Base-by-base conservation (phyloP, 92 coral and sea anemone genomes). In the Plumapathes pennacea region DNA sequence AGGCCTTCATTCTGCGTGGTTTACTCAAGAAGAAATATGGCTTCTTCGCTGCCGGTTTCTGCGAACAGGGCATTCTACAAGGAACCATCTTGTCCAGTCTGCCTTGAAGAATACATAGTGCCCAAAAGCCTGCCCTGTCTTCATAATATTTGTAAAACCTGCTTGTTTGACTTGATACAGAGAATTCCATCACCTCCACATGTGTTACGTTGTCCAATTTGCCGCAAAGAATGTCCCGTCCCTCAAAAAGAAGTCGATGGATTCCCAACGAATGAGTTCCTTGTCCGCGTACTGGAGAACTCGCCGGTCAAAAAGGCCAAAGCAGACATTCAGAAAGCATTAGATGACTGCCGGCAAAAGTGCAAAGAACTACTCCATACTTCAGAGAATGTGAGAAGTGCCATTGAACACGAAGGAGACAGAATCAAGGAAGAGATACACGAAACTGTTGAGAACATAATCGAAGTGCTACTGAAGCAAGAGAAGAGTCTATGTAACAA, bases 81-180 rank as follows among this genome's bases (percentile, higher is more conserved):
- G 19, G 94, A 85, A 22, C 71, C 41, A 4, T 56, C 24, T 7
- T 85, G 94, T 38, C 84, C 88, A 4, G 72, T 85, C 11, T 85
- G 94, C 46, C 58, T 85, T 39, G 94, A 85, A 0, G 94, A 80
- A 33, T 85, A 60, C 52, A 65, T 21, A 10, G 80, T 61, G 15
- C 94, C 94, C 7, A 85, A 85, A 69, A 36, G 43, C 28, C 32
- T 85, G 15, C 73, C 67, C 0, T 85, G 94, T 49, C 43, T 57
- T 19, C 94, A 85, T 45, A 71, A 72, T 50, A 51, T 85, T 57
- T 85, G 94, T 20, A 61, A 60, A 63, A 61, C 56, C n/a, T 85
- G 94, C 26, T 47, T 80, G 2, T 77, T 74, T 38, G 83, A 80
- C 44, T 41, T 85, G 53, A 60, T 74, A 2, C 64, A 78, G 45